Base-by-base conservation (phyloP, 2,113 vertebrate genomes). In the Vidua macroura region DNA sequence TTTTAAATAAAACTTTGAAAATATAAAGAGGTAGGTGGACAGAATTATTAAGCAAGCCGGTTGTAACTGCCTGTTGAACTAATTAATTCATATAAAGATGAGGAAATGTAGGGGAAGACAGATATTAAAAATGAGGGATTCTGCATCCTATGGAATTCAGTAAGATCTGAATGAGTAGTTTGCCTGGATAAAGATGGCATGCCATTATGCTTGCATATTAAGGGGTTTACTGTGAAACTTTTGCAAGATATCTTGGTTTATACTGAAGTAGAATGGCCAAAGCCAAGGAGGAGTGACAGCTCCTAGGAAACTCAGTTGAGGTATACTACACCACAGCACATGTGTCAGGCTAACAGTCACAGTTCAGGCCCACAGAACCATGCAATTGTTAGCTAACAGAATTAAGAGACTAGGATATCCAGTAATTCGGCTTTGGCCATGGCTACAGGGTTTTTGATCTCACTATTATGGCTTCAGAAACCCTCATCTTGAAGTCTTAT, bases 281-380 rank as follows among this genome's bases (percentile, higher is more conserved):
- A 88, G 39, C 7, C 30, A 81, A 90, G 24, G 23, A 77, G 35
- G 13, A 90, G 11, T 41, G 69, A 67, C 37, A 83, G 30, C 16
- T 74, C 30, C 46, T 59, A 39, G 33, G 86, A 79, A 70, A 44
- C 13, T 27, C 41, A 68, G 11, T 24, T 28, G 48, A 93, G 51
- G 13, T 17, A 25, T 11, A 16, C 22, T 14, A 14, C 13, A 46
- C 7, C 12, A 28, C 0, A 76, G 62, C 2, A 5, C 4, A 4
- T 5, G 6, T 27, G 59, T 33, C 59, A 70, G 51, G 21, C 44
- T 28, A 44, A 35, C 19, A 69, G 27, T 14, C 48, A 35, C 62
- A 74, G 24, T 20, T 25, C 3, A 30, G 39, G 25, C 13, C 22
- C 41, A 46, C 10, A 66, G 52, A 81, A 86, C 33, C 4, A 15